Evolutionary conservation across 1,140 invertebrate genomes (phyloP).

Genomic region (Drosophila sturtevanti): DNA sequence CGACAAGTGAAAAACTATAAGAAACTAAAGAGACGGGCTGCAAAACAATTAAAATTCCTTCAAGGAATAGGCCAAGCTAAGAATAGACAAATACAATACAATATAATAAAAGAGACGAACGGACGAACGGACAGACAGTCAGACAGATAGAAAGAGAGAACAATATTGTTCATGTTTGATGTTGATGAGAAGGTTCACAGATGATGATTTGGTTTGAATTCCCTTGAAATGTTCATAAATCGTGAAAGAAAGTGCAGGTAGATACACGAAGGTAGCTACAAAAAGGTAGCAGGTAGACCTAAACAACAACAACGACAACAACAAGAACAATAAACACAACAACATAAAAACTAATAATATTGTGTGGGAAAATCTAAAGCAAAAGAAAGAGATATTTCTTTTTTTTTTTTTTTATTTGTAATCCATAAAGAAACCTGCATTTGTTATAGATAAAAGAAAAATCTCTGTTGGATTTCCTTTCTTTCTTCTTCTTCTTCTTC

Average conservation of each 20-base stretch:
- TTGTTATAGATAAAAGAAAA: constrained; percentile 17
- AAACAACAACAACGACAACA: not conserved
- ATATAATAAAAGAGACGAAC: no score
- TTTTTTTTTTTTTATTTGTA: constrained; percentile 7
- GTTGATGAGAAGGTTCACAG: constrained; percentile 13
- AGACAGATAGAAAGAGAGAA: constrained; percentile 8
- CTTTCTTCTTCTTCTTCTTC: no score
- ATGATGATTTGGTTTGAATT: constrained; percentile 29
- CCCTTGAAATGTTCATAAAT: constrained; percentile 56
- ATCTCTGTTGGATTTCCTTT: not conserved
- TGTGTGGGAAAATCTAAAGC: constrained; percentile 63
- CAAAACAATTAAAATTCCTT: constrained; percentile 74
- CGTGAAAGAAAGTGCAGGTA: constrained; percentile 61
- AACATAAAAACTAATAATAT: constrained; percentile 14
- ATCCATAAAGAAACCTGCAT: constrained; percentile 35
- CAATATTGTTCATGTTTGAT: constrained; percentile 1
- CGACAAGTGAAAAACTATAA: constrained; percentile 20
- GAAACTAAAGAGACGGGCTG: constrained; percentile 16
- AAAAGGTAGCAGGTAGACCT: constrained; percentile 48
- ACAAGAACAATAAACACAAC: no score
- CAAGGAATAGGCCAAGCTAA: constrained; percentile 53
- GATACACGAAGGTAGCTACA: constrained; percentile 10
- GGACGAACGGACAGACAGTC: not conserved
- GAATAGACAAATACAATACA: constrained; percentile 36
- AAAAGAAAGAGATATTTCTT: not conserved